phyloP scores from a whole-genome alignment of 2,113 vertebrate species.

The Eidolon helvum region DNA sequence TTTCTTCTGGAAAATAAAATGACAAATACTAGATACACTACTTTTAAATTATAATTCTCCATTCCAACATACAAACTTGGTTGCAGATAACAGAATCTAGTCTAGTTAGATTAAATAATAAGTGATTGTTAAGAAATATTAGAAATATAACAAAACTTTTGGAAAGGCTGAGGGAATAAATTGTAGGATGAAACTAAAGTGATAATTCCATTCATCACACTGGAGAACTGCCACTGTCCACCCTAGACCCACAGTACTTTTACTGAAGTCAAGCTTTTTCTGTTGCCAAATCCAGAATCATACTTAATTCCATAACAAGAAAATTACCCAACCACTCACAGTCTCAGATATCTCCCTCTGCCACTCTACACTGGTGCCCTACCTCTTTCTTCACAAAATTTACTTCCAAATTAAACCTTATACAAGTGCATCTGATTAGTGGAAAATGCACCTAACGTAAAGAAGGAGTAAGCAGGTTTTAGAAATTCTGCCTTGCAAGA shows the following conservation, averaged over 20 bases:
- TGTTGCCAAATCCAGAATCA: neutral
- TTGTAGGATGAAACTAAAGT: neutral
- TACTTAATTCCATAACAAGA: neutral
- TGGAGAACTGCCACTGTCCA: neutral
- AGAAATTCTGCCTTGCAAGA: neutral
- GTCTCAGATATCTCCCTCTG: neutral
- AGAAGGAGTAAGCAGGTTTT: neutral
- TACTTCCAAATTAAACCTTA: neutral
- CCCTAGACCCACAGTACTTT: neutral
- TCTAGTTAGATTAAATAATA: neutral
- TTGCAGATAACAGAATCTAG: neutral
- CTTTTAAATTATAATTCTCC: neutral
- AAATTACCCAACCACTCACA: neutral
- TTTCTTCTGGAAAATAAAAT: neutral
- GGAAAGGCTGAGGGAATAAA: neutral
- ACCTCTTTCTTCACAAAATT: neutral
- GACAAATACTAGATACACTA: neutral
- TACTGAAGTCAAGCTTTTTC: neutral
- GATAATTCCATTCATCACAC: neutral
- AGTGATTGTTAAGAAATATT: neutral
- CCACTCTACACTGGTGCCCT: too few relatives aligned
- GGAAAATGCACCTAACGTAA: neutral
- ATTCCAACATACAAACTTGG: neutral
- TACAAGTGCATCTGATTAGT: neutral
- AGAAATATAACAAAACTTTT: neutral